Evolutionary conservation across 2,113 vertebrate species (phyloP), one percentile per base, ranked within the genome.

Genomic region (Sinocyclocheilus anshuiensis): DNA sequence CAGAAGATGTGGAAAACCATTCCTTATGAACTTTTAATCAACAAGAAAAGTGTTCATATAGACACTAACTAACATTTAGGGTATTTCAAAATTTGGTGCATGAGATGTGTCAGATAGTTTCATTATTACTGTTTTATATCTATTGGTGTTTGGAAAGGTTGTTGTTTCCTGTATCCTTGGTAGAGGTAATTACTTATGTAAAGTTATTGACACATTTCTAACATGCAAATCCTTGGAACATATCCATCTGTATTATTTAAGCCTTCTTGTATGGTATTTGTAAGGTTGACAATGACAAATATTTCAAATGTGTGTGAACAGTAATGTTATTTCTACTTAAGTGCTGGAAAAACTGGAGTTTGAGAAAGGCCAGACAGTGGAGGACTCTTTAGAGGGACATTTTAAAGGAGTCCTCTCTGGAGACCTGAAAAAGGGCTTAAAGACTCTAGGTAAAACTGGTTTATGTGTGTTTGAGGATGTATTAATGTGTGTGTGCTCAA

Each of bases 291-390:
- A 59, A 22, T 0, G 3, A 59, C 20, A 22, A 59, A 59, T 59
- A 22, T 59, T 59, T 22, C 9, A 1, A 11, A 74, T 18, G 24
- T 20, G 16, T 57, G 50, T 72, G 81, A 55, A 36, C 1, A 2
- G 15, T 18, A n/a, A 24, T 24, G 7, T 20, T 59, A 33, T 22
- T 77, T 53, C 7, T 50, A 1, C 45, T 3, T 48, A 22, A 95
- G 94, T 95, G 79, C 69, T 95, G 24, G 84, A 87, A 29, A 84
- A 75, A 2, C 67, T 95, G 87, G 94, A 95, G 88, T 33, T 90
- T 63, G 45, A 90, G 75, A 87, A 1, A 0, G 88, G 85, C 39
- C 90, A 91, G 86, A 22, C 18, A 11, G 24, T 90, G 87, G 88
- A 86, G 11, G 87, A 92, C 20, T 1, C 13, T 20, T 22, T 95